These are phyloP conservation scores for Caerostris extrusa DNA, from an alignment of 1,140 invertebrate species.

Conservation along the genomic window DNA sequence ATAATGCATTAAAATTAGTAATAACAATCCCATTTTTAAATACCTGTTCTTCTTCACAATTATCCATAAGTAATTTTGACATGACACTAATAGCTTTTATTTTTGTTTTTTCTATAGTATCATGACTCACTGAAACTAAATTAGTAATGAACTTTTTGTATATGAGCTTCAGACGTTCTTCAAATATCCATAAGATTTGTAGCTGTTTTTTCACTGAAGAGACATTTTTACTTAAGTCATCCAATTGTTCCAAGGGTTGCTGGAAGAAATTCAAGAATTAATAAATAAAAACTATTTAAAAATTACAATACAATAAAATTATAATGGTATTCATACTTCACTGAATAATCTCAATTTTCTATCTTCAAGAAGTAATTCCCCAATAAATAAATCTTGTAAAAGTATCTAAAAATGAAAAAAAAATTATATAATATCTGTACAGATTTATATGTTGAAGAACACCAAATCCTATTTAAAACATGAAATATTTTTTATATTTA, in stretches of 20 bases:
- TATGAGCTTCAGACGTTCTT: slow-evolving; percentile 89
- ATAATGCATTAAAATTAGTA: not conserved
- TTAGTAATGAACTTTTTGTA: slow-evolving; percentile 88
- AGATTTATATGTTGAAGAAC: not conserved
- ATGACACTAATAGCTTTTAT: slow-evolving; percentile 89
- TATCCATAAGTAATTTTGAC: slow-evolving; percentile 89
- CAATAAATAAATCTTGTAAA: slow-evolving; percentile 89
- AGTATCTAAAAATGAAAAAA: slow-evolving; percentile 82
- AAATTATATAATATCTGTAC: not conserved
- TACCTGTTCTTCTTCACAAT: slow-evolving; percentile 94
- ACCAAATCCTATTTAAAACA: too few relatives aligned
- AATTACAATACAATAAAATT: not conserved
- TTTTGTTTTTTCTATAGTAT: slow-evolving; percentile 89
- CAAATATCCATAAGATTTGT: slow-evolving; percentile 88
- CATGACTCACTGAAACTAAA: slow-evolving; percentile 85
- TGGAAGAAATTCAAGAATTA: slow-evolving; percentile 80
- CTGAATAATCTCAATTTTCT: slow-evolving; percentile 87
- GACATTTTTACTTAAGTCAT: slow-evolving; percentile 81
- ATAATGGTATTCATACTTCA: not conserved
- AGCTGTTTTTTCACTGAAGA: slow-evolving; percentile 81
- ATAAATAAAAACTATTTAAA: not conserved
- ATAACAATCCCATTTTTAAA: not conserved
- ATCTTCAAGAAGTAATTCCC: slow-evolving; percentile 88
- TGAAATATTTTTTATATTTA: too few relatives aligned
- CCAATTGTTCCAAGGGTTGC: slow-evolving; percentile 83